phyloP scores from a whole-genome alignment of 2,113 vertebrate species.

The Anser cygnoides region DNA sequence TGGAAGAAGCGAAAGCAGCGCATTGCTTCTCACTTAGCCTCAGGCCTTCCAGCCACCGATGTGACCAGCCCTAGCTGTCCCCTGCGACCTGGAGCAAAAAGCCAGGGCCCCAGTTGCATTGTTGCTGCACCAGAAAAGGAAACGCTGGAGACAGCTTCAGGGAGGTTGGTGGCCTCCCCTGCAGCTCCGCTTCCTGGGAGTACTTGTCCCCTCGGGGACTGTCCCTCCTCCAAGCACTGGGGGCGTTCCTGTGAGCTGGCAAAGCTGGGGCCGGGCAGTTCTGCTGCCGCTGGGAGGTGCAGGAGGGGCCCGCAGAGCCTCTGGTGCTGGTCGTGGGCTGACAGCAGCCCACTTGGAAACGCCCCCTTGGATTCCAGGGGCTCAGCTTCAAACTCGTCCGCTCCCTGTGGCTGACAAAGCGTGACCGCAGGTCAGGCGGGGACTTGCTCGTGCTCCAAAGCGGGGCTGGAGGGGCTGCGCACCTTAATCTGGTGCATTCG shows the following conservation, averaged over 20 bases:
- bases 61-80: background rate
- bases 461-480: background rate
- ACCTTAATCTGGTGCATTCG: accelerated
- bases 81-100: conserved; percentile 8
- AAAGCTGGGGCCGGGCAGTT: background rate
- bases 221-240: accelerated
- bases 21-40: conserved; percentile 34
- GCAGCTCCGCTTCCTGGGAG: background rate
- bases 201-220: background rate
- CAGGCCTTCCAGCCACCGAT: background rate
- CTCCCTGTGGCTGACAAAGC: background rate
- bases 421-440: too few relatives aligned
- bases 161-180: background rate
- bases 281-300: background rate
- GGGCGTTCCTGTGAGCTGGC: accelerated
- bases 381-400: background rate
- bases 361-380: background rate
- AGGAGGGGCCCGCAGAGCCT: background rate
- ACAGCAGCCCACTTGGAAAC: background rate
- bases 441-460: background rate
- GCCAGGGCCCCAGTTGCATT: background rate
- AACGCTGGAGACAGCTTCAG: background rate
- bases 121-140: background rate
- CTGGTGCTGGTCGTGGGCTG: accelerated
- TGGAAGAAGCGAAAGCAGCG: background rate